Conservation (phyloP, 2,797 vertebrate genomes). For the Champsocephalus esox region DNA sequence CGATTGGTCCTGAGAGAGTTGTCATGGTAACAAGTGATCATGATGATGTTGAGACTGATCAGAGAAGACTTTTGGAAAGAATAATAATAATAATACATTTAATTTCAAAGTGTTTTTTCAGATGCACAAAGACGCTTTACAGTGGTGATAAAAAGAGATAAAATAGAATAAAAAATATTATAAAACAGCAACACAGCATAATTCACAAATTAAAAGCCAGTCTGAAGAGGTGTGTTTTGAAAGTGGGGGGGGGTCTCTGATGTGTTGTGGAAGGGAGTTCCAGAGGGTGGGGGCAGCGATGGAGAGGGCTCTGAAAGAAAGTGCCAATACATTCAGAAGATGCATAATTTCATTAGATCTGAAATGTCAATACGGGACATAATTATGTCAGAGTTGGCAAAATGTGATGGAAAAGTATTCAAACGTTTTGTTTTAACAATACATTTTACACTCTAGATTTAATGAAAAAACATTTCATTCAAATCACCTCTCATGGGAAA, state of each 20-base stretch:
- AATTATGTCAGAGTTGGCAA: not conserved
- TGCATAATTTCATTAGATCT: constrained; percentile 34
- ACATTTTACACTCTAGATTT: constrained; percentile 26
- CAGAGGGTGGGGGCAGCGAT: too few species aligned
- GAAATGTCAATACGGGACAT: constrained; percentile 4
- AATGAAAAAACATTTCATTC: constrained; percentile 22
- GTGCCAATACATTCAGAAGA: constrained; percentile 55
- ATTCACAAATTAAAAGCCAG: too few species aligned
- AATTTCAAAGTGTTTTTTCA: too few species aligned
- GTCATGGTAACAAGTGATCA: constrained; percentile 86
- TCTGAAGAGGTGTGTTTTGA: too few species aligned
- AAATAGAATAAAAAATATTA: too few species aligned
- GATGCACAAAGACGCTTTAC: too few species aligned
- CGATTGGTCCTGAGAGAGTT: constrained; percentile 80
- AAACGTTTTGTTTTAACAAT: constrained; percentile 14
- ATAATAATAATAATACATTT: too few species aligned
- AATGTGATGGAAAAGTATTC: not conserved
- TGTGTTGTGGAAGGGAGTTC: too few species aligned
- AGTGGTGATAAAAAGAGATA: too few species aligned
- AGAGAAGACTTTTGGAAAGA: constrained; percentile 69
- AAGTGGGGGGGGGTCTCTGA: too few species aligned
- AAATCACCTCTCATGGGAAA: constrained; percentile 26
- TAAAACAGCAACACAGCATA: too few species aligned
- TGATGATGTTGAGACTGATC: constrained; percentile 73
- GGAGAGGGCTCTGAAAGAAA: constrained; percentile 24